Evolutionary conservation across 2,888 invertebrate genomes (phyloP).

Genomic region (Dioctria rufipes): DNA sequence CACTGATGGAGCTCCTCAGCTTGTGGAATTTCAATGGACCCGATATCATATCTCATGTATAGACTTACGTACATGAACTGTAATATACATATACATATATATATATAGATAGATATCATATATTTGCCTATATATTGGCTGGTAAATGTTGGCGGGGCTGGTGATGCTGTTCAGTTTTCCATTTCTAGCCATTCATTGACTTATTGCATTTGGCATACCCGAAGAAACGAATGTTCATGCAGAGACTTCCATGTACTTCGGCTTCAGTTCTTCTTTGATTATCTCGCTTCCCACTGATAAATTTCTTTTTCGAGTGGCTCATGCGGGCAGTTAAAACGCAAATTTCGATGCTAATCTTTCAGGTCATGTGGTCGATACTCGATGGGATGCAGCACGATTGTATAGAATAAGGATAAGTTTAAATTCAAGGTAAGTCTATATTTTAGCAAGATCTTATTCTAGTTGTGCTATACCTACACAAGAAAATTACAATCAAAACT

Average conservation of each 20-base stretch:
- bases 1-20: constrained; percentile 7
- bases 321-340: constrained; percentile 57
- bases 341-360: constrained; percentile 57
- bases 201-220: constrained; percentile 46
- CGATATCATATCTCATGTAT: background rate
- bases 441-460: constrained; percentile 20
- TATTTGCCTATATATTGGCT: background rate
- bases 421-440: constrained; percentile 21
- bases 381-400: constrained; percentile 59
- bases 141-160: background rate
- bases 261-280: constrained; percentile 48
- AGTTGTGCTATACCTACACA: constrained; percentile 17
- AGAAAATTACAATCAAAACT: constrained; percentile 34
- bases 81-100: background rate
- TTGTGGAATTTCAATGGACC: constrained; percentile 40
- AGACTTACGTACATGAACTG: background rate
- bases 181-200: constrained; percentile 35
- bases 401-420: constrained; percentile 12
- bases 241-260: constrained; percentile 30
- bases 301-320: constrained; percentile 48
- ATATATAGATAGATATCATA: no score
- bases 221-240: constrained; percentile 46
- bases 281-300: constrained; percentile 58
- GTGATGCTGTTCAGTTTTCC: constrained; percentile 18
- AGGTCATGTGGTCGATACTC: constrained; percentile 59